Evolutionary conservation across 1,140 invertebrate species (phyloP), one percentile per base, ranked within the genome.

Genomic region (Sminthurides bifidus): DNA sequence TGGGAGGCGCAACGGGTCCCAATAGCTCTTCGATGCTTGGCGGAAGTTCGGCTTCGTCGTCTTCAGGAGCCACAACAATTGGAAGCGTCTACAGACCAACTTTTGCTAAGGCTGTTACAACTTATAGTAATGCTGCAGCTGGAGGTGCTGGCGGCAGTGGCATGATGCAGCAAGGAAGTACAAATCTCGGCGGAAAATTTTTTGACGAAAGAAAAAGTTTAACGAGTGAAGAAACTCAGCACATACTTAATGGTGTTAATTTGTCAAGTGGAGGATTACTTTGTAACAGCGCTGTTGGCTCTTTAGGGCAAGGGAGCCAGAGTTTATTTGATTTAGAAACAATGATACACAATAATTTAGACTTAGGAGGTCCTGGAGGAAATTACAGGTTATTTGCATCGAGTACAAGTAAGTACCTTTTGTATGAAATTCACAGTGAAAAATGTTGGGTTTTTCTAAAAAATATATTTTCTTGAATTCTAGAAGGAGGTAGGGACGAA

Each of bases 91-190:
- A 58, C 44, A 54, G 61, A 21, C 33, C 61, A 53, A 58, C 50
- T 52, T 64, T 64, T 58, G 61, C 61, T 10, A 64, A 54, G 56
- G 61, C 61, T 53, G 61, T 63, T 5, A 35, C 60, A 30, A 58
- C 59, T 12, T 62, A 58, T 46, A 52, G 45, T 30, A 55, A 49
- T 53, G 60, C 57, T 27, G 44, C 52, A 15, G 29, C 33, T 5
- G 35, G 43, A 27, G 30, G 40, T 45, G 41, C 37, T 21, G 21
- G 46, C 29, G 52, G 31, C 30, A 40, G 45, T 21, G 55, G 49
- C 58, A 52, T 45, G 43, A 8, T 29, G 31, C 29, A 41, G n/a
- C 48, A 41, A 37, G 29, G 37, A 17, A 43, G 41, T 21, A 29
- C 57, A 54, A 58, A 52, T 48, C 59, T 52, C 19, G 41, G 55